phyloP scores from a whole-genome alignment of 2,797 vertebrate species.

The Dermochelys coriacea region DNA sequence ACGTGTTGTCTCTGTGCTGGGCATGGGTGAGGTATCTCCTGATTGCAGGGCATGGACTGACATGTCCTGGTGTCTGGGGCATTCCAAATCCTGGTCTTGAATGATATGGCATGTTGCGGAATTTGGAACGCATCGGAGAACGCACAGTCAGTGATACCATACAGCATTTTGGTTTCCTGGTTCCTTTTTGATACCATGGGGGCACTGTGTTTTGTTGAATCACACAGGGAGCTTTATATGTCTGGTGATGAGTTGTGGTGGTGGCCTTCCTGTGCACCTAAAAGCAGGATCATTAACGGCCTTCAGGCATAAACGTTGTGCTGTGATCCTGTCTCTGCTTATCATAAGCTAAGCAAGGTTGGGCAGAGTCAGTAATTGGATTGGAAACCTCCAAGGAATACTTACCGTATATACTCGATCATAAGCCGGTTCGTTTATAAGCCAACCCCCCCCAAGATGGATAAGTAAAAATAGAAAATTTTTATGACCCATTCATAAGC shows the following conservation, averaged over 20 bases:
- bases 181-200: not conserved
- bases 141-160: not conserved
- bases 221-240: not conserved
- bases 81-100: not conserved
- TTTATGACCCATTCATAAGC: too few species aligned
- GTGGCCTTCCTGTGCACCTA: not conserved
- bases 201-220: not conserved
- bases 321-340: not conserved
- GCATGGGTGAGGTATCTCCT: not conserved
- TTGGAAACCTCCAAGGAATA: not conserved
- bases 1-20: not conserved
- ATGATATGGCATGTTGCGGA: not conserved
- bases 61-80: not conserved
- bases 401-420: not conserved
- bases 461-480: too few species aligned
- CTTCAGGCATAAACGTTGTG: not conserved
- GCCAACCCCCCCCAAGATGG: too few species aligned
- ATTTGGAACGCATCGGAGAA: not conserved
- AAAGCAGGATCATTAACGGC: not conserved
- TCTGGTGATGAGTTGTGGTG: not conserved
- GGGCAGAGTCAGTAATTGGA: not conserved
- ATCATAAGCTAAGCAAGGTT: not conserved
- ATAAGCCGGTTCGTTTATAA: too few species aligned
- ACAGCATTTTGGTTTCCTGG: not conserved
- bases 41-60: not conserved